Conservation (phyloP, 2,797 vertebrate genomes). For the Tangara arthus region DNA sequence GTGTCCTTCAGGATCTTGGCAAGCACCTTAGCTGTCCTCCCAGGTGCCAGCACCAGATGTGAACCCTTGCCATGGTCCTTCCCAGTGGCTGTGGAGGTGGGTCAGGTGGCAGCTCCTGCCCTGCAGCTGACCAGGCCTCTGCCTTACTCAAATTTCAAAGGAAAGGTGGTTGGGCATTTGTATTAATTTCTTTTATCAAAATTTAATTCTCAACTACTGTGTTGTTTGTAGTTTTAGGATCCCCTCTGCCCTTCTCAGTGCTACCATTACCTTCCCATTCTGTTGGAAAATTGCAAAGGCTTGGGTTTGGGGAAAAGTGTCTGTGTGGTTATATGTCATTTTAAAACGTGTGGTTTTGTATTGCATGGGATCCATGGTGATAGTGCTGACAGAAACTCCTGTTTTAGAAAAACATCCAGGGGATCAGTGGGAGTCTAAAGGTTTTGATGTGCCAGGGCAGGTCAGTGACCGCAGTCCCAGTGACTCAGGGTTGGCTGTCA, state of each 20-base stretch:
- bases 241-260: not conserved
- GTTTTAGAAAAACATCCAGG: not conserved
- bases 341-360: not conserved
- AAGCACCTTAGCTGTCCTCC: not conserved
- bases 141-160: not conserved
- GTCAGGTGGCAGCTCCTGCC: not conserved
- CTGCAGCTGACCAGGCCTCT: not conserved
- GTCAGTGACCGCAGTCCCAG: not conserved
- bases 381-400: not conserved
- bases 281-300: not conserved
- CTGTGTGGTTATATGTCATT: not conserved
- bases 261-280: fast-evolving
- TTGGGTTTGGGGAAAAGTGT: not conserved
- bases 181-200: not conserved
- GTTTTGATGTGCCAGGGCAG: not conserved
- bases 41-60: not conserved
- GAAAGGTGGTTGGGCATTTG: not conserved
- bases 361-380: not conserved
- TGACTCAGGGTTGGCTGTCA: not conserved
- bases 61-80: not conserved
- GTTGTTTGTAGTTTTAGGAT: not conserved
- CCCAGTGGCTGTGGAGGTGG: not conserved
- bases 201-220: not conserved
- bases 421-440: not conserved
- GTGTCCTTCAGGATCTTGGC: not conserved